phyloP scores from a whole-genome alignment of 2,888 invertebrate species.

The Torymus tubicola region DNA sequence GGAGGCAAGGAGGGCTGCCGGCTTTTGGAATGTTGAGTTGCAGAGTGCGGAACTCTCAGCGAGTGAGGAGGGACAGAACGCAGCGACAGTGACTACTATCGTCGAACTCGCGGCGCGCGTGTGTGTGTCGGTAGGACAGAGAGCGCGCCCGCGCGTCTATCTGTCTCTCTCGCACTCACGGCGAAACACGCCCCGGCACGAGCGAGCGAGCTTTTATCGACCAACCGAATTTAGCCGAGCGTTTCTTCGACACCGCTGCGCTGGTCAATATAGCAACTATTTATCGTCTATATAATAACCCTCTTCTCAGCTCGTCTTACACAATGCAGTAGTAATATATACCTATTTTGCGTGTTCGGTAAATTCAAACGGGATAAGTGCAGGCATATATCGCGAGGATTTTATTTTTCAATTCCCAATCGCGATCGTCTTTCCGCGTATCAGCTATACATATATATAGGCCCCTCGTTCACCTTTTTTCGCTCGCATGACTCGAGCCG shows the following conservation, averaged over 20 bases:
- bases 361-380: background rate
- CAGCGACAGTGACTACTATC: background rate
- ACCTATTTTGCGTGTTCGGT: background rate
- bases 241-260: background rate
- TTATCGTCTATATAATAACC: too few species aligned
- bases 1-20: constrained; percentile 75
- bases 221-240: constrained; percentile 74
- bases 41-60: constrained; percentile 71
- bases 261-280: constrained; percentile 3
- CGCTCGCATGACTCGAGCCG: constrained; percentile 35
- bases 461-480: constrained; percentile 30
- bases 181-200: constrained; percentile 60
- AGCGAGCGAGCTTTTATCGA: constrained; percentile 69
- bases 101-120: background rate
- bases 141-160: constrained; percentile 16
- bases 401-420: background rate
- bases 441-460: too few species aligned
- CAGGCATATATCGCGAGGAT: background rate
- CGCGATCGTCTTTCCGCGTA: background rate
- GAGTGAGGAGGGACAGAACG: constrained; percentile 56
- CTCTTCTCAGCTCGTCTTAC: too few species aligned
- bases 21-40: constrained; percentile 84
- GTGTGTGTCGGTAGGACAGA: constrained; percentile 3
- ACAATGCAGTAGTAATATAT: too few species aligned
- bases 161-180: constrained; percentile 60